Conservation (phyloP, 2,888 invertebrate genomes). For the Phaonia tiefii region DNA sequence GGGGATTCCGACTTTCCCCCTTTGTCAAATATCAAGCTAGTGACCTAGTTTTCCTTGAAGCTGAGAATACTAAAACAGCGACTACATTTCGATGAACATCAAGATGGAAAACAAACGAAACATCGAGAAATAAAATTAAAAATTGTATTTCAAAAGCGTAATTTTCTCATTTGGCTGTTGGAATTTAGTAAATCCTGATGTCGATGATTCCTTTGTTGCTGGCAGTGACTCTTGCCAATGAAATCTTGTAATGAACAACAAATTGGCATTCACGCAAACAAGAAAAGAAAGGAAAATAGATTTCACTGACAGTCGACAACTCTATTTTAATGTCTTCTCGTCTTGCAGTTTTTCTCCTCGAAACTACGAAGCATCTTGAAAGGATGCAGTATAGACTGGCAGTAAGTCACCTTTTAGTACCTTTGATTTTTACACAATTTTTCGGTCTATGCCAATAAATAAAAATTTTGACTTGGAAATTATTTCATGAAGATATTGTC, state of each 20-base stretch:
- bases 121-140: conserved; percentile 34
- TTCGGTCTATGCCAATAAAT: too few relatives aligned
- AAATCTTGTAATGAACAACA: conserved; percentile 35
- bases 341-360: too few relatives aligned
- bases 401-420: too few relatives aligned
- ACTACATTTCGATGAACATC: conserved; percentile 10
- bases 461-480: too few relatives aligned
- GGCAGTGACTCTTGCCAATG: neutral
- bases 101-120: conserved; percentile 17
- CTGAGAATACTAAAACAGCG: neutral
- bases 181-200: neutral
- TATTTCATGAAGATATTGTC: too few relatives aligned
- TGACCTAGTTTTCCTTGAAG: conserved; percentile 58
- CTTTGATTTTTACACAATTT: too few relatives aligned
- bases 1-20: too few relatives aligned
- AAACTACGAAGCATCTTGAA: too few relatives aligned
- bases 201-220: neutral
- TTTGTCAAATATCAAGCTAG: conserved; percentile 48
- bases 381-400: too few relatives aligned
- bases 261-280: conserved; percentile 19
- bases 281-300: conserved; percentile 6
- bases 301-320: conserved; percentile 19
- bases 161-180: conserved; percentile 13
- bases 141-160: conserved; percentile 15
- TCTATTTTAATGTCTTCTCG: neutral